These are phyloP conservation scores for Oxystoma pomonae DNA, from an alignment of 2,888 invertebrate genomes.

Conservation along the genomic window DNA sequence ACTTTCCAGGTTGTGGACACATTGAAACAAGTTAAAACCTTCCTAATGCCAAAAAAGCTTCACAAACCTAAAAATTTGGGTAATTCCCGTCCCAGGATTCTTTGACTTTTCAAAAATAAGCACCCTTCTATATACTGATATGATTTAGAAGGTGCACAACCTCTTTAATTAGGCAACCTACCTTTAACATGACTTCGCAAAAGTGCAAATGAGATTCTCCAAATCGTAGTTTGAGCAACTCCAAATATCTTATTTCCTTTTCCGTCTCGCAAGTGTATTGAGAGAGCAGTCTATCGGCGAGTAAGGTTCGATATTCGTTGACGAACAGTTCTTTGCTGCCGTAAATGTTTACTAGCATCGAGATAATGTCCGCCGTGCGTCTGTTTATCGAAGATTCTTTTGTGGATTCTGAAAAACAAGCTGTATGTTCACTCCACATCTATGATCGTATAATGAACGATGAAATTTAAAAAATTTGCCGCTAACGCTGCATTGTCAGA, in stretches of 20 bases:
- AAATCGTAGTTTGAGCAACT: slow-evolving; percentile 88
- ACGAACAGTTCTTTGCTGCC: slow-evolving; percentile 98
- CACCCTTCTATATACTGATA: slow-evolving; percentile 4
- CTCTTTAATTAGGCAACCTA: too few species aligned
- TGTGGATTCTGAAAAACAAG: slow-evolving; percentile 11
- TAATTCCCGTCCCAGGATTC: too few species aligned
- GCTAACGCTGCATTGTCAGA: too few species aligned
- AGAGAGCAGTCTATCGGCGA: slow-evolving; percentile 84
- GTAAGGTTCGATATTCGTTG: slow-evolving; percentile 90
- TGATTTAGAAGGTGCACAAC: background rate
- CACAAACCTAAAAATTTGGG: too few species aligned
- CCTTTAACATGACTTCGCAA: slow-evolving; percentile 80
- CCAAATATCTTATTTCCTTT: slow-evolving; percentile 87
- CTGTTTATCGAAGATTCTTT: slow-evolving; percentile 53
- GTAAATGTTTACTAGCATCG: slow-evolving; percentile 97
- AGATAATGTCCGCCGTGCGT: slow-evolving; percentile 85
- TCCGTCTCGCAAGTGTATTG: slow-evolving; percentile 85
- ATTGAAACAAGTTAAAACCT: too few species aligned
- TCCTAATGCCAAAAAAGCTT: too few species aligned
- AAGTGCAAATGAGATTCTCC: slow-evolving; percentile 94
- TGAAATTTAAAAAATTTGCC: background rate
- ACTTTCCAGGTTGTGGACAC: too few species aligned
- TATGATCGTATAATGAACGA: background rate
- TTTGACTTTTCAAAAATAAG: too few species aligned
- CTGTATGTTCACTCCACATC: background rate